Evolutionary conservation across 2,113 vertebrate species (phyloP).

Genomic region (Numenius arquata): DNA sequence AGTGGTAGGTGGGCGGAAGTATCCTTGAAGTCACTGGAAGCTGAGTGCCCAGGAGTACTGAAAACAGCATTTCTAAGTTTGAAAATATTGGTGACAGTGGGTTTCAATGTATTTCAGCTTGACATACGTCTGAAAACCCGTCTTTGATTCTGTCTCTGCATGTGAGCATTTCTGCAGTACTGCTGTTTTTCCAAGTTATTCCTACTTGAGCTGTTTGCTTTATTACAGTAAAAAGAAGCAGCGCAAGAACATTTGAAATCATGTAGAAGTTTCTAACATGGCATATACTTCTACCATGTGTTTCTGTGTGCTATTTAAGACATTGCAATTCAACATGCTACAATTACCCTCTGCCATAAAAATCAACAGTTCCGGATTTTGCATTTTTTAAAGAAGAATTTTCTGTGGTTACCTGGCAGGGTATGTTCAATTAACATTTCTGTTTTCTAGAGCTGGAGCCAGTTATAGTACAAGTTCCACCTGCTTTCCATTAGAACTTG

Average conservation of each 20-base stretch:
- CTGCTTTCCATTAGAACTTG: neutral
- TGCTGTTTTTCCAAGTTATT: neutral
- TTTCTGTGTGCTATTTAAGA: neutral
- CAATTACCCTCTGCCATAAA: neutral
- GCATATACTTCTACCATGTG: neutral
- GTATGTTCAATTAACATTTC: neutral
- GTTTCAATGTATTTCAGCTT: fast-evolving
- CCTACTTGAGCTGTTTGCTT: neutral
- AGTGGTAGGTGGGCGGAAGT: neutral
- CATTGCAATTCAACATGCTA: neutral
- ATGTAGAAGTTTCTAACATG: neutral
- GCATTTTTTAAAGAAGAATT: neutral
- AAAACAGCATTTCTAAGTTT: neutral
- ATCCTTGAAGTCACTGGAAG: neutral
- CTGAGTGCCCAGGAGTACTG: neutral
- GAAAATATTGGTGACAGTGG: neutral
- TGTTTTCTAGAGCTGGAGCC: neutral
- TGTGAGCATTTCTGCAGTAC: neutral
- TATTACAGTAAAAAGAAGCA: neutral
- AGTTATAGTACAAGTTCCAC: neutral
- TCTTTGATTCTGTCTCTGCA: neutral
- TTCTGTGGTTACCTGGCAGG: neutral
- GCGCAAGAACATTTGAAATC: neutral
- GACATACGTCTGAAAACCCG: fast-evolving
- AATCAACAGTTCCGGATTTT: neutral